Evolutionary conservation across 2,888 invertebrate genomes (phyloP).

Genomic region (Pseudococcus viburni): DNA sequence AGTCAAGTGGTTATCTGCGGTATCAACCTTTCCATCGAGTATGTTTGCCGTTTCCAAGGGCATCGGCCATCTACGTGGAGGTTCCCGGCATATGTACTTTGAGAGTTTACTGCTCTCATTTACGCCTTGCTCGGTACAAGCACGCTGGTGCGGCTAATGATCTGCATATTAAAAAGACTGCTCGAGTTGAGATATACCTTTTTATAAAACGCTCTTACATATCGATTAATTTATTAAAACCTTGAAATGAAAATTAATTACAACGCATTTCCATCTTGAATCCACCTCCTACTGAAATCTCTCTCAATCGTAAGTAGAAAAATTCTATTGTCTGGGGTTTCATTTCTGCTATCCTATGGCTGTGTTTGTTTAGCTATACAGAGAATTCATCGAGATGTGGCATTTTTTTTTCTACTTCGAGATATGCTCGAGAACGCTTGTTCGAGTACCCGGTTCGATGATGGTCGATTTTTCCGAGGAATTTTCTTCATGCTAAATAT

Average conservation of each 20-base stretch:
- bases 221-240: slow-evolving; percentile 22
- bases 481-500: neutral
- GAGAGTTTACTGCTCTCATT: slow-evolving; percentile 31
- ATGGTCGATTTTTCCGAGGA: neutral
- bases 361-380: neutral
- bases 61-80: slow-evolving; percentile 36
- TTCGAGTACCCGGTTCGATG: neutral
- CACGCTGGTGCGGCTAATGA: neutral
- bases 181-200: neutral
- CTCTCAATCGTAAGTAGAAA: slow-evolving; percentile 5
- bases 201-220: neutral
- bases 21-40: slow-evolving; percentile 44
- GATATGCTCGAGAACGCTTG: neutral
- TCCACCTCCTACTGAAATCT: neutral
- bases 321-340: neutral
- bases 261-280: neutral
- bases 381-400: neutral
- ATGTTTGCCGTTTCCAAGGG: slow-evolving; percentile 45
- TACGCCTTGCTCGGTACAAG: neutral
- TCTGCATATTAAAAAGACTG: slow-evolving; percentile 16
- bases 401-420: neutral
- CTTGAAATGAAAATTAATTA: slow-evolving; percentile 31
- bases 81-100: slow-evolving; percentile 20
- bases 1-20: slow-evolving; percentile 42
- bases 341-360: neutral